Percentiles rank a stretch among this genome's conserved stretches.
These are phyloP conservation scores for Anthoscopus minutus DNA, from an alignment of 2,113 vertebrate genomes.

Conservation along the genomic window DNA sequence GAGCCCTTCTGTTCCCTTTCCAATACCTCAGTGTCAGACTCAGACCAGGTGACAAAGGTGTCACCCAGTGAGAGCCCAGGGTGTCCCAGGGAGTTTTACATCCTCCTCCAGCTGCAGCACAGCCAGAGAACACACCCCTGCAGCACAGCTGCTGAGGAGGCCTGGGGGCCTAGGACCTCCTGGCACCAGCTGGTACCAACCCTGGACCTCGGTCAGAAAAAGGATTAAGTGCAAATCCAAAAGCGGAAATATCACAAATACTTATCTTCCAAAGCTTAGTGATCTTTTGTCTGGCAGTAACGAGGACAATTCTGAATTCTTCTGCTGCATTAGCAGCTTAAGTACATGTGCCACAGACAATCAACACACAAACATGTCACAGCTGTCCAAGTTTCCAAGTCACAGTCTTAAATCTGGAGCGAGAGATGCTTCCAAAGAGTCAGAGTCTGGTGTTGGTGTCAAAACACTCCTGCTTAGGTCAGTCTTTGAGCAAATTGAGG, in stretches of 20 bases:
- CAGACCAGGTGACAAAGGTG: not conserved
- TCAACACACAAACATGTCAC: not conserved
- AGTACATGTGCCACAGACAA: not conserved
- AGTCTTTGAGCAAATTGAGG: conserved; percentile 16
- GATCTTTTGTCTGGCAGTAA: not conserved
- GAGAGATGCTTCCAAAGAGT: not conserved
- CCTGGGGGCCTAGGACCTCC: not conserved
- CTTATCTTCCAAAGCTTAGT: not conserved
- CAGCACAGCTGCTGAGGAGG: not conserved
- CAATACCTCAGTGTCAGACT: not conserved
- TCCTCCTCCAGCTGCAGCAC: not conserved
- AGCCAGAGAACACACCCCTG: not conserved
- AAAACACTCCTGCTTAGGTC: conserved; percentile 25
- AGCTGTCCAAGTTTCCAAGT: not conserved
- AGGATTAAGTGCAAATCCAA: not conserved
- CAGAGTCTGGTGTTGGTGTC: not conserved
- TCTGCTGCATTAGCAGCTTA: not conserved
- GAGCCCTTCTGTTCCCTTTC: not conserved
- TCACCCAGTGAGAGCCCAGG: not conserved
- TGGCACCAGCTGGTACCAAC: not conserved
- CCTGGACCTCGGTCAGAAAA: not conserved
- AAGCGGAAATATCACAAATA: not conserved
- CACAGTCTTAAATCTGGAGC: not conserved
- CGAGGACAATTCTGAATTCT: not conserved
- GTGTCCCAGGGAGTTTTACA: not conserved